Percentiles rank a stretch among this genome's conserved stretches.
Evolutionary conservation across 2,113 vertebrate species (phyloP).

Genomic region (Motacilla alba): DNA sequence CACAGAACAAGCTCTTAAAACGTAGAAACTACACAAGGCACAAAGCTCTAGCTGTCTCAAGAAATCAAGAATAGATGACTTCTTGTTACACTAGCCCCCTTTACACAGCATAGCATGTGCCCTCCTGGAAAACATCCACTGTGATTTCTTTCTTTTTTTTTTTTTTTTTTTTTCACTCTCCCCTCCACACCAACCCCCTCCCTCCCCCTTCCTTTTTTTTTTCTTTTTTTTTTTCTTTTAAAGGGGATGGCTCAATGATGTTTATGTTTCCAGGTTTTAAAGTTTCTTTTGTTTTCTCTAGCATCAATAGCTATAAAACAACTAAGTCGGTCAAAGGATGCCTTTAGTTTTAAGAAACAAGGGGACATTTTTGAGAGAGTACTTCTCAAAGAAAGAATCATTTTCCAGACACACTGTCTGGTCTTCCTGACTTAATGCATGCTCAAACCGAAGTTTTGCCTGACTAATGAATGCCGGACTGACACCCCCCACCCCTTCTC

Average conservation of each 20-base stretch:
- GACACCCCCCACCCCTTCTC: conserved; percentile 12
- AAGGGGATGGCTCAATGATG: conserved; percentile 59
- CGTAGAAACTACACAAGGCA: conserved; percentile 84
- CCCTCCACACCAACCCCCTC: no score
- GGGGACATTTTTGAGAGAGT: conserved; percentile 59
- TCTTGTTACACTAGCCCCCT: conserved; percentile 89
- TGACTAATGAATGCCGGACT: conserved; percentile 46
- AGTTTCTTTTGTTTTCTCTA: conserved; percentile 70
- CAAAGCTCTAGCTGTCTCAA: conserved; percentile 83
- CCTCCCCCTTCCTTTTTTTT: background rate
- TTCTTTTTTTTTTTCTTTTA: background rate
- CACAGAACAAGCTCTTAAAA: conserved; percentile 84
- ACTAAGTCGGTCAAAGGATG: conserved; percentile 34
- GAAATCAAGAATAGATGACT: conserved; percentile 91
- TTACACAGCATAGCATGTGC: conserved; percentile 84
- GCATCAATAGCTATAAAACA: conserved; percentile 54
- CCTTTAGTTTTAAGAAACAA: conserved; percentile 50
- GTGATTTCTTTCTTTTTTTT: conserved; percentile 74
- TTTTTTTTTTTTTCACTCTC: background rate
- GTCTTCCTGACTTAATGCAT: conserved; percentile 42
- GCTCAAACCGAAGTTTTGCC: conserved; percentile 44
- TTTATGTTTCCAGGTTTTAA: conserved; percentile 73
- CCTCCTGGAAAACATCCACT: conserved; percentile 86
- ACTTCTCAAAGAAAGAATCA: conserved; percentile 37
- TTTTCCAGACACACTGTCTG: conserved; percentile 56